Evolutionary conservation across 2,797 vertebrate genomes (phyloP).

Genomic region (Onychomys leucogaster): DNA sequence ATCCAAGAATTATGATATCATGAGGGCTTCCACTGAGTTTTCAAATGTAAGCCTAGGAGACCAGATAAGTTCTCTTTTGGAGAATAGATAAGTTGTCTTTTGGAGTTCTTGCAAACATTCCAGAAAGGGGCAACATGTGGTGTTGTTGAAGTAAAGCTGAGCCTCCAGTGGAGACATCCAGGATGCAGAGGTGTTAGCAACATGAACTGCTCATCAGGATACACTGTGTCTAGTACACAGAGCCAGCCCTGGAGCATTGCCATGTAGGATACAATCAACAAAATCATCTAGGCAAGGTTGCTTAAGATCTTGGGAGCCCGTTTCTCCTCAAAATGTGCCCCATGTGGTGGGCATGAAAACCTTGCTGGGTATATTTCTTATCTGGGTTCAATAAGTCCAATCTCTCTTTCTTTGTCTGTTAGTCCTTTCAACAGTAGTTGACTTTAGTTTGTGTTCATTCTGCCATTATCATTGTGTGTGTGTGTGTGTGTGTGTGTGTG

Average conservation of each 20-base stretch:
- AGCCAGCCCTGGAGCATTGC: too few species aligned
- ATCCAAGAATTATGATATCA: not conserved
- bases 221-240: not conserved
- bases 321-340: not conserved
- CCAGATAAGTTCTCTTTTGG: not conserved
- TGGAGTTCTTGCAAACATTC: not conserved
- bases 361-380: not conserved
- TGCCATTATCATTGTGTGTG: not conserved
- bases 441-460: not conserved
- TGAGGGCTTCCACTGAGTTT: not conserved
- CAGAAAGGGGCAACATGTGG: not conserved
- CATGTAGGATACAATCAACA: too few species aligned
- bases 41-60: not conserved
- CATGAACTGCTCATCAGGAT: not conserved
- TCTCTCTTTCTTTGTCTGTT: not conserved
- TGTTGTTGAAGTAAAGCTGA: not conserved
- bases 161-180: not conserved
- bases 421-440: not conserved
- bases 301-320: not conserved
- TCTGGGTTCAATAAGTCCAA: not conserved
- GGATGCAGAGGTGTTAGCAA: not conserved
- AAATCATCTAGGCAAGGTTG: too few species aligned
- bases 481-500: too few species aligned
- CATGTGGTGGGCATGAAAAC: not conserved
- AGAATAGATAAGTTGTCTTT: not conserved